Conservation (phyloP, 2,113 vertebrate species). For the Paedocypris sp. region DNA sequence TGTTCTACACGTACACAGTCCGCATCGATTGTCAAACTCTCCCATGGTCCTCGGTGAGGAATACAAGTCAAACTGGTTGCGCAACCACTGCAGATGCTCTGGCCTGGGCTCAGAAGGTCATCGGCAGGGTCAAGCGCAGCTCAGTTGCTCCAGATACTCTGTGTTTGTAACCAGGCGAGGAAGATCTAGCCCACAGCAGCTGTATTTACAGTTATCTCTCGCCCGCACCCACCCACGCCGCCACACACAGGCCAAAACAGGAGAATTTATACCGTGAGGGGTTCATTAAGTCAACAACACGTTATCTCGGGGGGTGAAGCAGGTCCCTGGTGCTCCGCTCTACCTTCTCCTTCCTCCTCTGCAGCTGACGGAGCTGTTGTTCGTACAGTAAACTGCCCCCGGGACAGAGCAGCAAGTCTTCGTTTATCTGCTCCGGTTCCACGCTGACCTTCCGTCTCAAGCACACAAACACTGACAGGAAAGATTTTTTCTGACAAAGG, state of each 20-base stretch:
- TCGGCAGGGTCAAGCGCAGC: constrained; percentile 9
- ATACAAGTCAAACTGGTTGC: not conserved
- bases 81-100: constrained; percentile 5
- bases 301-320: constrained; percentile 31
- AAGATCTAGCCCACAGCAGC: constrained; percentile 18
- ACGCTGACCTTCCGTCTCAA: not conserved
- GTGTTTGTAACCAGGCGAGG: constrained; percentile 14
- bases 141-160: constrained; percentile 3
- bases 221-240: constrained; percentile 21
- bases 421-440: not conserved
- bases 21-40: too few species aligned
- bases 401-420: constrained; percentile 9
- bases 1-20: too few species aligned
- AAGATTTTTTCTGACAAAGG: not conserved
- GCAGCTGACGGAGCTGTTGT: constrained; percentile 12
- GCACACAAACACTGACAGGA: not conserved
- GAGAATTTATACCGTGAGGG: constrained; percentile 30
- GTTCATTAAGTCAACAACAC: constrained; percentile 40
- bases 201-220: constrained; percentile 33
- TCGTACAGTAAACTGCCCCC: not conserved
- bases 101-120: not conserved
- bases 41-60: too few species aligned
- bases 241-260: constrained; percentile 24
- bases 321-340: constrained; percentile 19
- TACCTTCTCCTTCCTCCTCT: not conserved